These are phyloP conservation scores for Cataglyphis livida DNA, from an alignment of 2,888 invertebrate species.

Conservation along the genomic window DNA sequence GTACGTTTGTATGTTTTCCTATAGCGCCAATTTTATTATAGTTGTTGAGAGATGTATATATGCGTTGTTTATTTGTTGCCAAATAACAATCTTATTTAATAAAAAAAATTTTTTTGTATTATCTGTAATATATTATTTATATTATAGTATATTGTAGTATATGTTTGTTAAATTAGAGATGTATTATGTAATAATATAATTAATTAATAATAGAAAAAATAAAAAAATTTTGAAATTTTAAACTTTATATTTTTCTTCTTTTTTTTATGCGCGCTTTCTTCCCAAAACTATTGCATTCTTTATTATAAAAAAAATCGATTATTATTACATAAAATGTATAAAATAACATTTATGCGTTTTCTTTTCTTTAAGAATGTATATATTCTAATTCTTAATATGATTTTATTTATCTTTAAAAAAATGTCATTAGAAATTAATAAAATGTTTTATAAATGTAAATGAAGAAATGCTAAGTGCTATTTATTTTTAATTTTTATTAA, in stretches of 20 bases:
- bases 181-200: not conserved
- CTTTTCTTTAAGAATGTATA: not conserved
- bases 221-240: not conserved
- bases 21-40: conserved; percentile 29
- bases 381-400: not conserved
- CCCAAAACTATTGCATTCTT: not conserved
- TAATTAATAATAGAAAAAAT: not conserved
- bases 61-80: conserved; percentile 58
- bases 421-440: not conserved
- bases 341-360: not conserved
- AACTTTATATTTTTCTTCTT: not conserved
- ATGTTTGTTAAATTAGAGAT: not conserved
- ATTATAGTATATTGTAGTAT: conserved; percentile 1
- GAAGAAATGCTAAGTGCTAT: not conserved
- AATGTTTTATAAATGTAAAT: not conserved
- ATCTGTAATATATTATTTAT: not conserved
- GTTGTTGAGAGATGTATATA: conserved; percentile 21
- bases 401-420: not conserved
- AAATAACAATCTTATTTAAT: conserved; percentile 66
- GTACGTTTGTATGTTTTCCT: not conserved
- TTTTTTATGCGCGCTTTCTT: not conserved
- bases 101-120: not conserved
- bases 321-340: not conserved
- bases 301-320: not conserved
- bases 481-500: not conserved